phyloP scores from a whole-genome alignment of 2,888 invertebrate genomes.

The Lasioglossum malachurum region DNA sequence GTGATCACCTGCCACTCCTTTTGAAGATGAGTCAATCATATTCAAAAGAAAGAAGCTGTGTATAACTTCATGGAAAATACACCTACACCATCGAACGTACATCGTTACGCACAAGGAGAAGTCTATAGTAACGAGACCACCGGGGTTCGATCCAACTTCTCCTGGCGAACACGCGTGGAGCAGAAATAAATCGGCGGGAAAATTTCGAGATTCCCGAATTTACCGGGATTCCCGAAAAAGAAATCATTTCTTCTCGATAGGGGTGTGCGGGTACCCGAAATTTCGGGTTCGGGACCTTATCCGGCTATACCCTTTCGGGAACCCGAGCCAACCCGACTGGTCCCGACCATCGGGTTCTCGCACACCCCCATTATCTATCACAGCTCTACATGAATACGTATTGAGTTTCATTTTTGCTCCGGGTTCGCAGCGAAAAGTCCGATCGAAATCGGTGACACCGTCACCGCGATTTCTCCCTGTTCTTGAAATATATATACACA shows the following conservation, averaged over 20 bases:
- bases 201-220: too few species aligned
- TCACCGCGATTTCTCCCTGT: not conserved
- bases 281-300: too few species aligned
- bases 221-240: too few species aligned
- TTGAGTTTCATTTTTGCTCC: not conserved
- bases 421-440: not conserved
- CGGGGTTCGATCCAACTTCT: not conserved
- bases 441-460: not conserved
- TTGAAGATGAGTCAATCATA: conserved; percentile 48
- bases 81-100: conserved; percentile 30
- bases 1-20: conserved; percentile 57
- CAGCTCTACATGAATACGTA: not conserved
- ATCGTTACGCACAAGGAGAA: not conserved
- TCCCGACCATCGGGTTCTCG: too few species aligned
- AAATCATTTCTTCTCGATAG: too few species aligned
- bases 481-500: conserved; percentile 19
- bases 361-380: too few species aligned
- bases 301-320: too few species aligned
- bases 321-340: too few species aligned
- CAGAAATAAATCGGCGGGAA: not conserved
- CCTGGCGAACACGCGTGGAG: not conserved
- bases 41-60: conserved; percentile 32
- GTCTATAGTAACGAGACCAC: not conserved
- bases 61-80: conserved; percentile 14
- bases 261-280: too few species aligned